Percentiles rank a stretch among this genome's conserved stretches.
phyloP scores from a whole-genome alignment of 2,113 vertebrate genomes.

The Anguilla rostrata region DNA sequence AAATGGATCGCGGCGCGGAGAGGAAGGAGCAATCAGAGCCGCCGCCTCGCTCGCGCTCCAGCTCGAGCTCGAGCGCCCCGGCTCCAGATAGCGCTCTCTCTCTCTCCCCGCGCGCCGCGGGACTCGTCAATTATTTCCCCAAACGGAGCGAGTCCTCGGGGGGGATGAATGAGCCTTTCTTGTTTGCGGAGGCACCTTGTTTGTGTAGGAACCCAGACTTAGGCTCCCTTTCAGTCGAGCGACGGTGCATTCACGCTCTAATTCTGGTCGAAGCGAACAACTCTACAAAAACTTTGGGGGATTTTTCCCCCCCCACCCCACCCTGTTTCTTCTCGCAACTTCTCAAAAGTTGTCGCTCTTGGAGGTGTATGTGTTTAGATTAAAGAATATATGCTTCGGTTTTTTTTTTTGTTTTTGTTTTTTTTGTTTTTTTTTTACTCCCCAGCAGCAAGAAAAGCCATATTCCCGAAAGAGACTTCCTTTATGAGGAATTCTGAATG shows the following conservation, averaged over 20 bases:
- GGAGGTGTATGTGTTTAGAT: conserved; percentile 59
- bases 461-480: conserved; percentile 62
- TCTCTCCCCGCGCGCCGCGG: conserved; percentile 54
- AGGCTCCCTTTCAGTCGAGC: conserved; percentile 66
- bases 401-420: conserved; percentile 49
- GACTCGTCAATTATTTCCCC: conserved; percentile 77
- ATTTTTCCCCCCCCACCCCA: conserved; percentile 51
- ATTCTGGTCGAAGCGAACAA: conserved; percentile 70
- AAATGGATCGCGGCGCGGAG: conserved; percentile 63
- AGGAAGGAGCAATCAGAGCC: conserved; percentile 65
- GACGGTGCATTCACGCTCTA: conserved; percentile 72
- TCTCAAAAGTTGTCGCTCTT: conserved; percentile 69
- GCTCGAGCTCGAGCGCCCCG: conserved; percentile 51
- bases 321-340: conserved; percentile 65
- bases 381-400: conserved; percentile 63
- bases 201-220: conserved; percentile 63
- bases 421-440: conserved; percentile 31
- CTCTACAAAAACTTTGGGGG: conserved; percentile 59
- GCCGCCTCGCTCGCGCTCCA: conserved; percentile 47
- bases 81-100: conserved; percentile 38
- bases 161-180: conserved; percentile 63
- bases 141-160: conserved; percentile 68
- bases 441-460: conserved; percentile 61
- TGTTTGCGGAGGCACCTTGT: conserved; percentile 60
- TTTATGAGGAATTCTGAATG: conserved; percentile 46